phyloP scores from a whole-genome alignment of 2,888 invertebrate species.

The Tholera decimalis region DNA sequence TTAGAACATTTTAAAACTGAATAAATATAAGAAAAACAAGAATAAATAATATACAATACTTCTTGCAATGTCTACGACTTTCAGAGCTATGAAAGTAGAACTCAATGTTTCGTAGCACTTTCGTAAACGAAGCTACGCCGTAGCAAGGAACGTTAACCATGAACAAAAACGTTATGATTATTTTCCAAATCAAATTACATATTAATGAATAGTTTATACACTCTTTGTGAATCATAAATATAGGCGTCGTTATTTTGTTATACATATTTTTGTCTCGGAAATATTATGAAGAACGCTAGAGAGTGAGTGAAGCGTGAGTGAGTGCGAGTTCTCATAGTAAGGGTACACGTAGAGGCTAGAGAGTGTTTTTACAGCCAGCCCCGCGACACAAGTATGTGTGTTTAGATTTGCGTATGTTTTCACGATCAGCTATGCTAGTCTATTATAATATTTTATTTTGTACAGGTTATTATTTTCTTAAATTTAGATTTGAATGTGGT shows the following conservation, averaged over 20 bases:
- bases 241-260: no score
- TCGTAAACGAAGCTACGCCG: slow-evolving; percentile 56
- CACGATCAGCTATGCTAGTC: slow-evolving; percentile 39
- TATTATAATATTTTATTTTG: slow-evolving; percentile 29
- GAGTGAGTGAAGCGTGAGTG: slow-evolving; percentile 8
- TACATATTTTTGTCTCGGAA: no score
- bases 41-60: slow-evolving; percentile 4
- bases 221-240: background rate
- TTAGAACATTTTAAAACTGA: background rate
- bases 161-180: background rate
- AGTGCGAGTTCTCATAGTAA: slow-evolving; percentile 65
- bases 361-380: slow-evolving; percentile 75
- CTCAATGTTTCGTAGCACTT: slow-evolving; percentile 51
- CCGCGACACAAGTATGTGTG: slow-evolving; percentile 63
- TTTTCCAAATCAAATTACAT: background rate
- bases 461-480: slow-evolving; percentile 15
- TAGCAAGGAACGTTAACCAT: slow-evolving; percentile 29
- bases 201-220: no score
- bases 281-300: no score
- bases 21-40: background rate
- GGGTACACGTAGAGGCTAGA: slow-evolving; percentile 46
- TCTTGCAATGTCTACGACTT: slow-evolving; percentile 15
- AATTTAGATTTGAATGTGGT: background rate
- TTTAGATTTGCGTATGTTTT: slow-evolving; percentile 45
- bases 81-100: no score